Conservation (phyloP, 2,113 vertebrate genomes). For the Rhegmatorhina hoffmannsi region DNA sequence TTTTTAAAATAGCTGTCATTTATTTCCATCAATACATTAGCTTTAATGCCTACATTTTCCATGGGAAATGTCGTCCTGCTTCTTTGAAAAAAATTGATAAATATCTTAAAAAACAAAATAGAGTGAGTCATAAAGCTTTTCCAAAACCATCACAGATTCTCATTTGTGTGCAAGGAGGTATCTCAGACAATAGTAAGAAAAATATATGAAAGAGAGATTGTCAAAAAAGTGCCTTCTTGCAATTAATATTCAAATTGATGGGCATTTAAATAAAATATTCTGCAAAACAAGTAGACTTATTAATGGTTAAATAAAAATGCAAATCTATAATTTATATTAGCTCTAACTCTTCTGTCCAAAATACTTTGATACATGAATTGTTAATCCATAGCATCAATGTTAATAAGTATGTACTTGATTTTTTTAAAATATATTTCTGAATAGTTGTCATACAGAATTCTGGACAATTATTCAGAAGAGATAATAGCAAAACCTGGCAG, state of each 20-base stretch:
- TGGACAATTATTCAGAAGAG: background rate
- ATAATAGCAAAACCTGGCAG: background rate
- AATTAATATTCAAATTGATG: background rate
- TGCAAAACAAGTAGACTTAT: background rate
- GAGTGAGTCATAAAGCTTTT: background rate
- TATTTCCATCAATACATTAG: background rate
- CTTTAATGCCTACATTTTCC: background rate
- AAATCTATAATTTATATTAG: background rate
- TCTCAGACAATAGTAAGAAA: background rate
- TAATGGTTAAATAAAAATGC: background rate
- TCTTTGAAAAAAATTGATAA: background rate
- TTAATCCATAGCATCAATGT: background rate
- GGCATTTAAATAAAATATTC: background rate
- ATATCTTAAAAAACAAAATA: background rate
- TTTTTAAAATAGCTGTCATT: background rate
- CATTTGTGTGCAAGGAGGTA: background rate
- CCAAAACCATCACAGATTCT: background rate
- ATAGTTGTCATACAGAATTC: background rate
- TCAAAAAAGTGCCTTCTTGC: background rate
- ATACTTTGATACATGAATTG: rapidly evolving
- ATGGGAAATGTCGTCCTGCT: background rate
- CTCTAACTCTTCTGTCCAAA: background rate
- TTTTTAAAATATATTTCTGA: background rate
- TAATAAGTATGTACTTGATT: background rate
- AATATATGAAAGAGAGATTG: background rate